phyloP scores from a whole-genome alignment of 2,797 vertebrate species.

The Myioborus miniatus region DNA sequence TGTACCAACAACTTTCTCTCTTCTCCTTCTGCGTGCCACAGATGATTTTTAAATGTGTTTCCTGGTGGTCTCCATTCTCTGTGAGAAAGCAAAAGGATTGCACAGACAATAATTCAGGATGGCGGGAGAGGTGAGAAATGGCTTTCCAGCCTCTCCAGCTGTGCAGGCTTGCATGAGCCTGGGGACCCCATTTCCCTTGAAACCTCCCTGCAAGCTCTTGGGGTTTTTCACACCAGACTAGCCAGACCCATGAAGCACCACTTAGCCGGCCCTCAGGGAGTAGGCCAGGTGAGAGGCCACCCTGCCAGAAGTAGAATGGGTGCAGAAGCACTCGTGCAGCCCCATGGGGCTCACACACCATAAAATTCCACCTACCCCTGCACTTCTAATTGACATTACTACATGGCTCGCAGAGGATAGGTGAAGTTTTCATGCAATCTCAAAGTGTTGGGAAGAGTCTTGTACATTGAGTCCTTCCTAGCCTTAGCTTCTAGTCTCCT shows the following conservation, averaged over 20 bases:
- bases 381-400: fast-evolving
- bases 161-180: fast-evolving
- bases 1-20: conserved; percentile 76
- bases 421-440: not conserved
- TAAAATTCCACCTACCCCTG: not conserved
- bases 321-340: fast-evolving
- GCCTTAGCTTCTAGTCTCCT: not conserved
- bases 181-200: not conserved
- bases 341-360: fast-evolving
- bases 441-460: not conserved
- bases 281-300: not conserved
- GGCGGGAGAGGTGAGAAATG: not conserved
- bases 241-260: fast-evolving
- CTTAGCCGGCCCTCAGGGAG: not conserved
- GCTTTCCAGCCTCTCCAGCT: not conserved
- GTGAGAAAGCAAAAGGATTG: conserved; percentile 53
- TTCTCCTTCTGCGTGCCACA: conserved; percentile 69
- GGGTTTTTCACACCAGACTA: not conserved
- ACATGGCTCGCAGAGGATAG: not conserved
- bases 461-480: not conserved
- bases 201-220: not conserved
- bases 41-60: conserved; percentile 66
- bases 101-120: not conserved
- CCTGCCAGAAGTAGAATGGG: not conserved
- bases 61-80: conserved; percentile 58